Evolutionary conservation across 1,140 invertebrate species (phyloP), one percentile per base, ranked within the genome.

Genomic region (Cydia amplana): DNA sequence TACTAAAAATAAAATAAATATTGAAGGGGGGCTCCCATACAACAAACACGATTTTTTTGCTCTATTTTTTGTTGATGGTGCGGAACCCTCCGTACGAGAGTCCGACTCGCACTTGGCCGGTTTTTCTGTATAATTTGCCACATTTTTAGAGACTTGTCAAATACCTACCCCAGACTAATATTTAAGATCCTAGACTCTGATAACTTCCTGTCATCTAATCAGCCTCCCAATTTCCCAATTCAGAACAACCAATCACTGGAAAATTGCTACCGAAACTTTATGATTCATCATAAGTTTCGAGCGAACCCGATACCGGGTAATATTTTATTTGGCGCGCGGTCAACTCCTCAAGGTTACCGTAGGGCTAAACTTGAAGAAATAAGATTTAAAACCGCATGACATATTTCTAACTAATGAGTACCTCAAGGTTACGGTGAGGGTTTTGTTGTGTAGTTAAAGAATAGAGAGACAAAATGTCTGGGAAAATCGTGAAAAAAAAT

Each of bases 321-420:
- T 84, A 83, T 86, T 86, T 84, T 80, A 75, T 80, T 86, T 86
- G 84, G 84, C 82, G 84, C 78, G 74, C 74, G 55, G 72, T 86
- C 84, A 86, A 86, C 18, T 28, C 12, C 76, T 76, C 82, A 85
- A 82, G 82, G 84, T 80, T 72, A 75, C 46, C 70, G 18, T 72
- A 79, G 73, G 77, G 75, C 78, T 77, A 75, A 74, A 60, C n/a
- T 60, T 20, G 23, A 23, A 23, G 55, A 60, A 9, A 77, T 78
- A 78, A 67, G 36, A 46, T 73, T n/a, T 0, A 55, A 55, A 55
- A 18, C 20, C n/a, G 51, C 4, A 6, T 55, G n/a, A 18, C 14
- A 46, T 4, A 14, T 2, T 55, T 55, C 4, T 16, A 16, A 55
- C 2, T 55, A 55, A 55, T 55, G n/a, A n/a, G 2, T 49, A 55